phyloP scores from a whole-genome alignment of 2,888 invertebrate species.

The Drosophila quasianomalipes region DNA sequence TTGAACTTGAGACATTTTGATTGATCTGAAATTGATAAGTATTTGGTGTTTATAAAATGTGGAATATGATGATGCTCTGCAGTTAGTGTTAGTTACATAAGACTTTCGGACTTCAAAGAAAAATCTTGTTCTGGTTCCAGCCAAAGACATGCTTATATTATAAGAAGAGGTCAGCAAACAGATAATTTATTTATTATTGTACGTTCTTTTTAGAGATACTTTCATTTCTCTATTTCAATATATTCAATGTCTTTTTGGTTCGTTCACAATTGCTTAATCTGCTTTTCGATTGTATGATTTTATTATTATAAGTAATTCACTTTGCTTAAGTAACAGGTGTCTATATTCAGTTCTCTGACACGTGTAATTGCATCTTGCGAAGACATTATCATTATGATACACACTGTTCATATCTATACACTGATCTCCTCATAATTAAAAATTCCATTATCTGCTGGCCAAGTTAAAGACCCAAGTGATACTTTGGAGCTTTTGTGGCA shows the following conservation, averaged over 20 bases:
- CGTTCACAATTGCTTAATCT: neutral
- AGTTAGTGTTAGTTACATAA: neutral
- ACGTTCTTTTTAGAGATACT: neutral
- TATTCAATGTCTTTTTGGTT: neutral
- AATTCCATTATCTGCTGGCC: conserved; percentile 32
- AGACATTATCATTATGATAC: conserved; percentile 11
- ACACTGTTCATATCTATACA: neutral
- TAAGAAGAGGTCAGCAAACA: neutral
- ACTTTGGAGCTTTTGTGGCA: conserved; percentile 29
- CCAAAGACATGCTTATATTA: neutral
- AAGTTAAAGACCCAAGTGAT: conserved; percentile 21
- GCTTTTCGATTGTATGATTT: neutral
- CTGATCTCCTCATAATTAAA: conserved; percentile 26
- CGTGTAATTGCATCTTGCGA: neutral
- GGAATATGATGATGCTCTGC: neutral
- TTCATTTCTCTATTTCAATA: neutral
- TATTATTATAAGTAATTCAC: neutral
- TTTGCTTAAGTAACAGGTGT: neutral
- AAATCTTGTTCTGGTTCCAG: neutral
- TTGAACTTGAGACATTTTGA: neutral
- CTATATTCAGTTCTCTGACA: neutral
- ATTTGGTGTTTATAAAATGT: neutral
- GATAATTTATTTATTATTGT: neutral
- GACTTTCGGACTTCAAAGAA: neutral
- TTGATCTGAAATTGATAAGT: neutral